Conservation (phyloP, 2,797 vertebrate genomes). For the Mormyrops attenuatus region DNA sequence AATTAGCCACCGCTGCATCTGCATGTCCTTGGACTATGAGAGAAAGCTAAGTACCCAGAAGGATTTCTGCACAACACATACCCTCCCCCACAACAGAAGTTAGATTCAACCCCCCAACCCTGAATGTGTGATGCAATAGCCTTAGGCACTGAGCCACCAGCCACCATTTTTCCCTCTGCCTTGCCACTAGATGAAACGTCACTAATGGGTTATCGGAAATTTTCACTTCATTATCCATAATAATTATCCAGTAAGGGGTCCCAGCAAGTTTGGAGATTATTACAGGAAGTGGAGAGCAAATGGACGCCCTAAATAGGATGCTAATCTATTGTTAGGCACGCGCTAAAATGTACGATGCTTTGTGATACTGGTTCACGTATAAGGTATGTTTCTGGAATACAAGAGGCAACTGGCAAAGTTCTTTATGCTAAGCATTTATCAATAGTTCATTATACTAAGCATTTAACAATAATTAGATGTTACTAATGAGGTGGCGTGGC, state of each 20-base stretch:
- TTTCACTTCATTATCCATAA: not conserved
- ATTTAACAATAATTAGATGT: not conserved
- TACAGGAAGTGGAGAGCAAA: not conserved
- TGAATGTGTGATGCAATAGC: not conserved
- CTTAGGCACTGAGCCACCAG: not conserved
- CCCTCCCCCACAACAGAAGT: not conserved
- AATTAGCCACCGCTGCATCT: not conserved
- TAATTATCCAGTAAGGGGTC: not conserved
- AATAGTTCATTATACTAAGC: slow-evolving; percentile 2
- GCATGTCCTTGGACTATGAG: not conserved
- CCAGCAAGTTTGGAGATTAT: not conserved
- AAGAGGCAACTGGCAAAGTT: not conserved
- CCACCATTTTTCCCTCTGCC: not conserved
- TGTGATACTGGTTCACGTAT: not conserved
- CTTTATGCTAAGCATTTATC: slow-evolving; percentile 4
- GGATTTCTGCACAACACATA: not conserved
- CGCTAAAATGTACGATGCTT: not conserved
- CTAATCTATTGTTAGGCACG: not conserved
- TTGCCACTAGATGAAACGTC: not conserved
- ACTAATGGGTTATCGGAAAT: not conserved
- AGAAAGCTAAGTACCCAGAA: not conserved
- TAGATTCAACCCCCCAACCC: not conserved
- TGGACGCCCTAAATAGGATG: not conserved
- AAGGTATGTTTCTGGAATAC: not conserved
- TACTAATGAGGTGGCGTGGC: not conserved